Base-by-base conservation (phyloP, 2,797 vertebrate genomes). In the Molossus alvarezi region DNA sequence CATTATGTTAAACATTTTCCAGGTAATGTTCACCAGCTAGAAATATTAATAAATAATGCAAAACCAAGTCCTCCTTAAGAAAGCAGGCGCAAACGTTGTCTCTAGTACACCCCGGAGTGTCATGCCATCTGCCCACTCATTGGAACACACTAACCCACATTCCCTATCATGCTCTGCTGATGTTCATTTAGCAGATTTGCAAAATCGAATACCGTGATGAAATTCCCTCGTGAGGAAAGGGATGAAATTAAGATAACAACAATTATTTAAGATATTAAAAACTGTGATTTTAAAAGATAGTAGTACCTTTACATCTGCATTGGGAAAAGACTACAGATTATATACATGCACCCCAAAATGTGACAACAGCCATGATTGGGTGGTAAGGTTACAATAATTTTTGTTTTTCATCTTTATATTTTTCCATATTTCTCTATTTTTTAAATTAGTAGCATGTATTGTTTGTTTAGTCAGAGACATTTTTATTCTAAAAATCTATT, bases 401-500 rank as follows among this genome's bases (percentile, higher is more conserved):
- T 55, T 77, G 1, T 33, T 85, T 80, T 57, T 69, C 37, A 10
- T 88, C 65, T 67, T 95, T 73, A n/a, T 81, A 48, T 93, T 83
- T 86, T 80, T 84, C 20, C 6, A 75, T 84, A 85, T 53, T 86
- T 92, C 21, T 65, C 81, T 84, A 17, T 29, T 75, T 55, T 51
- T 89, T 90, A 62, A n/a, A 23, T 2, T 33, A 76, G 27, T 55
- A 88, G 5, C 12, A 29, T 55, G 6, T 79, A 37, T 90, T 86
- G 51, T 89, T 93, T 88, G 21, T 72, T 27, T 57, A 95, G 23
- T 55, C 21, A 58, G n/a, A 86, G n/a, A 60, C 69, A 3, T 91
- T 84, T 76, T 60, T 17, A 55, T 86, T 92, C 90, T 58, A 82
- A 71, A 84, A 87, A 67, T 72, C 45, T 65, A 91, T 60, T 84